Evolutionary conservation across 2,797 vertebrate genomes (phyloP), one percentile per base, ranked within the genome.

Genomic region (Melanotaenia nigrans): DNA sequence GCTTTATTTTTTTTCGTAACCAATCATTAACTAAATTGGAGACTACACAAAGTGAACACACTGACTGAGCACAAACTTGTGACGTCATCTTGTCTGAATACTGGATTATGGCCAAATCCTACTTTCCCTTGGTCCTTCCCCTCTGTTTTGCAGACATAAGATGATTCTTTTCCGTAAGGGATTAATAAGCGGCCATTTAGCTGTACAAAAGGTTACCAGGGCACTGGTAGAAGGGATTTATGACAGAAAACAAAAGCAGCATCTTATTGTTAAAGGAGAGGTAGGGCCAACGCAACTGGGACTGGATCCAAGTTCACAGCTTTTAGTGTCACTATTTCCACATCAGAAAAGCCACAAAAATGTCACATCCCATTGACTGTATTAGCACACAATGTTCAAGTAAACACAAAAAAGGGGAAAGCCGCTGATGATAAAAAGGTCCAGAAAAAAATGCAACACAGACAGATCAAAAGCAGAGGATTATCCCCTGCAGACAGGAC

Each of bases 401-500:
- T 1, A 65, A 79, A 60, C 58, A 69, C 67, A 78, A 74, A 60
- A 73, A 49, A 67, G 56, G 20, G 56, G 42, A 42, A 65, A 64
- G 40, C 71, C 63, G 71, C 75, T 12, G 36, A 59, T 7, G 6
- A 45, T 7, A 51, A 47, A 35, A 35, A 11, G 16, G 49, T 66
- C 54, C 40, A 45, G 65, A 75, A 79, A 55, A 40, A 71, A 82
- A 85, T 1, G 33, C 45, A 47, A 82, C 47, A 60, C 30, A 10
- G 62, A 45, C 53, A 20, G 71, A 80, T 81, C 32, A 62, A 75
- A 78, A 61, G 3, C 54, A 53, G 38, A 36, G 56, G 71, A 71
- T 80, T 59, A 73, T 73, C 82, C 78, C 82, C 77, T 86, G 77
- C 81, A 73, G 85, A 90, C 85, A 78, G 84, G 81, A 72, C 71